Evolutionary conservation across 2,113 vertebrate genomes (phyloP), one percentile per base, ranked within the genome.

Genomic region (Apaloderma vittatum): DNA sequence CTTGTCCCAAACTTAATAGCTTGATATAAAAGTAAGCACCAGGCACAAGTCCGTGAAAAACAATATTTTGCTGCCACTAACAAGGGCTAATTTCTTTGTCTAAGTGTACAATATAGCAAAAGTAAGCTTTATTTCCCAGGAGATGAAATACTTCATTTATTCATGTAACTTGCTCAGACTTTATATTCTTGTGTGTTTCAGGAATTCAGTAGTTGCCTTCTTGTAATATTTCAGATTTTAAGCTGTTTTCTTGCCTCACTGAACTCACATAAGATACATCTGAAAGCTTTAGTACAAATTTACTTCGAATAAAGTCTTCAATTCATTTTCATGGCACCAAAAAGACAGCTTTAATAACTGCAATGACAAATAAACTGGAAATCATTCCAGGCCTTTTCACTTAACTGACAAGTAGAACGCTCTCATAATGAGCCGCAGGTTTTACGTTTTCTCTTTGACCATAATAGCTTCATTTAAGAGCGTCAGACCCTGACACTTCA

Each of bases 271-370:
- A 98, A 98, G 98, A 98, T 98, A 98, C 98, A 98, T 98, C 98
- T 98, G 98, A 98, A 98, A 98, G 98, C 98, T 98, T 98, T 98
- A 98, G 98, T 97, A 98, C 98, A 98, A 98, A 98, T 99, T 98
- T 99, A 98, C 98, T 98, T 98, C 96, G 86, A 98, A 98, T 98
- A 98, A 98, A 98, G 98, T 98, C 98, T 98, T 98, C 98, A 98
- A 98, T 98, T 99, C 98, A 98, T 99, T 98, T 98, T 98, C 98
- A 97, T 98, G 98, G 98, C 98, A 98, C 98, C 98, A 98, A 98
- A 98, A 98, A 98, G 98, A 98, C 98, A 98, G 98, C 98, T 99
- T 99, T 99, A 99, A 99, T 99, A 99, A 99, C 99, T 98, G 98
- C 98, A 98, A 98, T 98, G 98, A 99, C 98, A 99, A 99, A 99